These are phyloP conservation scores for Cyrtonyx montezumae DNA, from an alignment of 2,113 vertebrate genomes.

Conservation along the genomic window DNA sequence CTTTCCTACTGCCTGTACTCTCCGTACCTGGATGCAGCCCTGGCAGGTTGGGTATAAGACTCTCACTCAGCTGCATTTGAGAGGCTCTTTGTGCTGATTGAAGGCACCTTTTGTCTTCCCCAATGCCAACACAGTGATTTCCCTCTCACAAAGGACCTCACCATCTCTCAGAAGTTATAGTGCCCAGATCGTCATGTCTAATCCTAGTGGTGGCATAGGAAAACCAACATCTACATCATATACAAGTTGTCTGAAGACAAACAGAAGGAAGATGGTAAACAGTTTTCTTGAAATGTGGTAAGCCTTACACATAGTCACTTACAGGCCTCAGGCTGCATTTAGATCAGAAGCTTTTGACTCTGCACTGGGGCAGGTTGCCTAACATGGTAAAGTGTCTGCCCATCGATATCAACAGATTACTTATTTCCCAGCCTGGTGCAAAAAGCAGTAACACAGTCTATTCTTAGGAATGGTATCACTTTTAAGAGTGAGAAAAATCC, in stretches of 20 bases:
- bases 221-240: background rate
- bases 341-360: background rate
- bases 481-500: background rate
- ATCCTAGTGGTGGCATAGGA: background rate
- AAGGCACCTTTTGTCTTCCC: background rate
- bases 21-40: too few relatives aligned
- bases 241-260: background rate
- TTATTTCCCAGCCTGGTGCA: background rate
- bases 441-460: background rate
- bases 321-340: background rate
- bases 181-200: background rate
- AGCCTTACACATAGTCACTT: background rate
- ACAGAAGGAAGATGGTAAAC: background rate
- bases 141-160: background rate
- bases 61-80: background rate
- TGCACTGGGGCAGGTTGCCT: background rate
- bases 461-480: background rate
- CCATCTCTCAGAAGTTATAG: background rate
- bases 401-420: background rate
- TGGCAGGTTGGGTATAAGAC: background rate
- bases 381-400: background rate
- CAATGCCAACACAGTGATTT: background rate
- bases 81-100: background rate
- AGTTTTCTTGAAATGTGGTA: background rate
- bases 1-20: background rate